Evolutionary conservation across 2,888 invertebrate genomes (phyloP).

Genomic region (Drosophila neotestacea): DNA sequence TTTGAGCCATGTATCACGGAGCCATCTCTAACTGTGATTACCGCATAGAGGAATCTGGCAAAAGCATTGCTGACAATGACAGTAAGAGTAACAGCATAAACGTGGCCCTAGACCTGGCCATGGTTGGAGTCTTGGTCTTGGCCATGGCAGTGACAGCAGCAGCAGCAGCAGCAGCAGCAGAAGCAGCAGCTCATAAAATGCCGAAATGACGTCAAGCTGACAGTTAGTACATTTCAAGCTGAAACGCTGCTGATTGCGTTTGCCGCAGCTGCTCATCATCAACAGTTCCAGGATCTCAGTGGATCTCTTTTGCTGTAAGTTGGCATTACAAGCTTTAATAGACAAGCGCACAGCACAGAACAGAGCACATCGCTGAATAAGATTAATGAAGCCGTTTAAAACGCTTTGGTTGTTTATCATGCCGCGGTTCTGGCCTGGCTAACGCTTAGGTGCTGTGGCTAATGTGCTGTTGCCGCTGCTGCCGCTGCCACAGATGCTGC

Average conservation of each 20-base stretch:
- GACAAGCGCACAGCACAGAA: slow-evolving; percentile 61
- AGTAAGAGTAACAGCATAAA: slow-evolving; percentile 28
- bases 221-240: slow-evolving; percentile 69
- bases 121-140: neutral
- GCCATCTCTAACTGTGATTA: slow-evolving; percentile 22
- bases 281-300: slow-evolving; percentile 27
- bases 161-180: slow-evolving; percentile 21
- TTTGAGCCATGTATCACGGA: slow-evolving; percentile 20
- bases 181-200: slow-evolving; percentile 72
- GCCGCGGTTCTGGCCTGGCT: slow-evolving; percentile 27
- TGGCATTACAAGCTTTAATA: slow-evolving; percentile 77
- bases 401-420: slow-evolving; percentile 84
- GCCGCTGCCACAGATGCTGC: slow-evolving; percentile 51
- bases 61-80: slow-evolving; percentile 43
- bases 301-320: slow-evolving; percentile 25
- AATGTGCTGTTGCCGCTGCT: slow-evolving; percentile 51
- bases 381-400: slow-evolving; percentile 84
- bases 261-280: slow-evolving; percentile 62
- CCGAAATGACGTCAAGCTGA: slow-evolving; percentile 76
- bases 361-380: slow-evolving; percentile 76
- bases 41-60: neutral
- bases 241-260: slow-evolving; percentile 66
- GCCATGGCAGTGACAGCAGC: slow-evolving; percentile 25
- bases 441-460: slow-evolving; percentile 56
- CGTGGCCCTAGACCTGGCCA: slow-evolving; percentile 5